Base-by-base conservation (phyloP, 2,113 vertebrate species). In the Procavia capensis region DNA sequence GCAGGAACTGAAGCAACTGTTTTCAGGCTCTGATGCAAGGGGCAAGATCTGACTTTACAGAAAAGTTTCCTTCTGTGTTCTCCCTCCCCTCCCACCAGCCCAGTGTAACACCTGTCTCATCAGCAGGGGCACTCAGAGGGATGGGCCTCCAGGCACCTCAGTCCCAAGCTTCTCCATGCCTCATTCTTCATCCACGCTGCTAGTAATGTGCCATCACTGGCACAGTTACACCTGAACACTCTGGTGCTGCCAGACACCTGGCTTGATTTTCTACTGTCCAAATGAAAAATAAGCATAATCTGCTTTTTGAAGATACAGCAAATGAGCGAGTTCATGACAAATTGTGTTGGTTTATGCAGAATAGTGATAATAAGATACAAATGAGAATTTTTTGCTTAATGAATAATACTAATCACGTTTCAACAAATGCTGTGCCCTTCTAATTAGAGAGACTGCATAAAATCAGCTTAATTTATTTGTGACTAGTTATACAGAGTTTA, bases 281-380 rank as follows among this genome's bases (percentile, higher is more conserved):
- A 99, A 99, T 99, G 99, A 99, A 99, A 99, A 99, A 99, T 99
- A 99, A 99, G 99, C 99, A 99, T 99, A 99, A 99, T 99, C 99
- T 99, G 99, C 99, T 99, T 99, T 99, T 99, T 99, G 99, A 99
- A 99, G 99, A 99, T 99, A 99, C 99, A 99, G 99, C 99, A 99
- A 99, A 99, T 99, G 99, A 99, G 99, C 99, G 99, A 99, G 99
- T 99, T 99, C 99, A 99, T 99, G 99, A 99, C 99, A 99, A 99
- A 99, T 99, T 99, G 98, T 99, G 98, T 99, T 99, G 99, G 98
- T 99, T 99, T 99, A 99, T 99, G 99, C 99, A 99, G 98, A 99
- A 98, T 99, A 99, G 98, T 98, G 98, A 98, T 99, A 99, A 98
- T 98, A 98, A 99, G 98, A 98, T 98, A 98, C 98, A 99, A 98